Evolutionary conservation across 1,140 invertebrate species (phyloP).

Genomic region (Atta texana): DNA sequence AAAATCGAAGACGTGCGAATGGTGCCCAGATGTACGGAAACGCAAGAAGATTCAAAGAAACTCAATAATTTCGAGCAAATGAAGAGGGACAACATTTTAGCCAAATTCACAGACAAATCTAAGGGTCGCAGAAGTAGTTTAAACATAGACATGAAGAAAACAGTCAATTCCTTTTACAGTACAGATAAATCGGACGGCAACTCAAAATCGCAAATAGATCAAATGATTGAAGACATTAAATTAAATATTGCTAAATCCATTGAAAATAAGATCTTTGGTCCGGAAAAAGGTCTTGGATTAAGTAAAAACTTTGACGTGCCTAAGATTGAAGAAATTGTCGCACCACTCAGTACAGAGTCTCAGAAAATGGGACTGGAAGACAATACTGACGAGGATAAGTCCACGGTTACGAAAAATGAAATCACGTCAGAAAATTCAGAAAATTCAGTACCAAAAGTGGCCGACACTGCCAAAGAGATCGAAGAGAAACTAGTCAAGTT

Average conservation of each 20-base stretch:
- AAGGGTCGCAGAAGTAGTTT: conserved; percentile 82
- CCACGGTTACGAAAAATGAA: conserved; percentile 76
- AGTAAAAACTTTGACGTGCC: conserved; percentile 82
- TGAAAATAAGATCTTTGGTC: conserved; percentile 81
- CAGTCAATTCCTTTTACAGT: conserved; percentile 78
- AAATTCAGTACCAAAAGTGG: conserved; percentile 84
- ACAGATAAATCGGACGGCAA: conserved; percentile 77
- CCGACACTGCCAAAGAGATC: conserved; percentile 86
- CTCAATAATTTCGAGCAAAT: conserved; percentile 69
- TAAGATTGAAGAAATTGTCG: conserved; percentile 83
- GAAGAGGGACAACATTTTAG: conserved; percentile 79
- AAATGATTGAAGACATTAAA: conserved; percentile 85
- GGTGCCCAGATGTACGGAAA: conserved; percentile 56
- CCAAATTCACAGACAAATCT: conserved; percentile 77
- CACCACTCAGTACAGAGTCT: conserved; percentile 80
- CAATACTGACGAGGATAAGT: conserved; percentile 77
- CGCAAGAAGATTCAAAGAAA: conserved; percentile 70
- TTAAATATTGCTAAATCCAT: conserved; percentile 83
- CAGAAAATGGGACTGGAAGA: conserved; percentile 81
- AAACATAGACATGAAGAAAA: conserved; percentile 83
- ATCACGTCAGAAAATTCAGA: conserved; percentile 78
- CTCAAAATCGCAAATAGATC: conserved; percentile 82
- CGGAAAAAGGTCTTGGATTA: conserved; percentile 78
- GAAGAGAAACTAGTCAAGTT: conserved; percentile 86
- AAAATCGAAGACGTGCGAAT: conserved; percentile 55